Evolutionary conservation across 2,888 invertebrate species (phyloP).

Genomic region (Acleris holmiana): DNA sequence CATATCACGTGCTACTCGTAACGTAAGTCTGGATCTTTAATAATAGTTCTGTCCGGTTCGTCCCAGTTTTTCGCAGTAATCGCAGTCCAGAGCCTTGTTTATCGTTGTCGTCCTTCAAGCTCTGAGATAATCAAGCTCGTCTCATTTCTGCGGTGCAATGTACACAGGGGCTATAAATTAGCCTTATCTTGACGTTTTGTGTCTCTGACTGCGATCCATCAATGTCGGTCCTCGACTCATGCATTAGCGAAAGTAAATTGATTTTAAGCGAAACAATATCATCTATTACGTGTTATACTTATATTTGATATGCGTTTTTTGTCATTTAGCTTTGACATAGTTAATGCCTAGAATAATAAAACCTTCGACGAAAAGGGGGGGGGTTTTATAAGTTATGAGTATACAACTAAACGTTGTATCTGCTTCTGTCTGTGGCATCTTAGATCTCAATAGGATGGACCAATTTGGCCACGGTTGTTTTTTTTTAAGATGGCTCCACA

Average conservation of each 20-base stretch:
- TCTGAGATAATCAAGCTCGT: constrained; percentile 53
- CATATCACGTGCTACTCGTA: too few relatives aligned
- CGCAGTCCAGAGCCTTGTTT: constrained; percentile 35
- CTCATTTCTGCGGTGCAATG: constrained; percentile 62
- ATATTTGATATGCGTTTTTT: constrained; percentile 10
- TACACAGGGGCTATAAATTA: constrained; percentile 72
- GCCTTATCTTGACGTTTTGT: constrained; percentile 77
- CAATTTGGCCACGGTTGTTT: too few relatives aligned
- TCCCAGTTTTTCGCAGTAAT: constrained; percentile 47
- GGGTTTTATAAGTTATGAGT: too few relatives aligned
- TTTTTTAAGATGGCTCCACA: too few relatives aligned
- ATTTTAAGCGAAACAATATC: constrained; percentile 52
- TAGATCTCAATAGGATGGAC: too few relatives aligned
- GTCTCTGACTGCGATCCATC: constrained; percentile 73
- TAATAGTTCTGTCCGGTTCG: constrained; percentile 29
- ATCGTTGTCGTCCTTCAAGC: constrained; percentile 50
- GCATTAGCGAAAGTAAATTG: constrained; percentile 68
- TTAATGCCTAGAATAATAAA: too few relatives aligned
- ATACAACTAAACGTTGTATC: too few relatives aligned
- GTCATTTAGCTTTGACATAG: not conserved
- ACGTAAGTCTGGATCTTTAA: too few relatives aligned
- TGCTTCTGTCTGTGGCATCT: too few relatives aligned
- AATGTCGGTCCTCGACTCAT: constrained; percentile 58
- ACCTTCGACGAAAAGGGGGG: too few relatives aligned
- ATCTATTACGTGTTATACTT: constrained; percentile 21